phyloP scores from a whole-genome alignment of 2,888 invertebrate species.

The Ramazzottius varieornatus region DNA sequence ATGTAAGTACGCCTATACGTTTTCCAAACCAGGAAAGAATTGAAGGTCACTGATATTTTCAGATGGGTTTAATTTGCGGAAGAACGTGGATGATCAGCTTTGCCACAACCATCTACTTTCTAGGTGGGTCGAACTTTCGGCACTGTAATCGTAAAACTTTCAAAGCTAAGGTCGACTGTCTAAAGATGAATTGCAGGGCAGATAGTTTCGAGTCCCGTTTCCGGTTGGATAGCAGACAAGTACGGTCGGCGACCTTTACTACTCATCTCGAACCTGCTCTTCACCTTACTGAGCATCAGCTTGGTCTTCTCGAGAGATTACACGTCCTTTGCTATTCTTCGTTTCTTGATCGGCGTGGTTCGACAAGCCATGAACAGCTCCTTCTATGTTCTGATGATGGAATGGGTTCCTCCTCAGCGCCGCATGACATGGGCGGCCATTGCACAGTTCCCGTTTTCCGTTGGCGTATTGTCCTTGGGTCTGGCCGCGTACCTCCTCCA shows the following conservation, averaged over 20 bases:
- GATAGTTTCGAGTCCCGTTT: too few species aligned
- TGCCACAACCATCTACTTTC: neutral
- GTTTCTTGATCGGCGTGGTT: constrained; percentile 5
- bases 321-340: constrained; percentile 4
- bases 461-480: neutral
- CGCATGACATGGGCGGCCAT: neutral
- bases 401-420: neutral
- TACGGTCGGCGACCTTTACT: neutral
- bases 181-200: neutral
- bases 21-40: neutral
- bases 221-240: neutral
- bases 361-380: neutral
- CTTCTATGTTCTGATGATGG: neutral
- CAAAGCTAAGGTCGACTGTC: neutral
- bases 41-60: neutral
- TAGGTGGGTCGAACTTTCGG: neutral
- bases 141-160: neutral
- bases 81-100: neutral
- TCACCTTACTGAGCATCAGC: neutral
- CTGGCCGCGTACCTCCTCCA: neutral
- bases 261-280: neutral
- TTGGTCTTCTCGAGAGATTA: constrained; percentile 5
- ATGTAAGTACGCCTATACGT: neutral
- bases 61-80: neutral
- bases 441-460: neutral